Base-by-base conservation (phyloP, 2,797 vertebrate genomes). In the Dendrocincla fuliginosa region DNA sequence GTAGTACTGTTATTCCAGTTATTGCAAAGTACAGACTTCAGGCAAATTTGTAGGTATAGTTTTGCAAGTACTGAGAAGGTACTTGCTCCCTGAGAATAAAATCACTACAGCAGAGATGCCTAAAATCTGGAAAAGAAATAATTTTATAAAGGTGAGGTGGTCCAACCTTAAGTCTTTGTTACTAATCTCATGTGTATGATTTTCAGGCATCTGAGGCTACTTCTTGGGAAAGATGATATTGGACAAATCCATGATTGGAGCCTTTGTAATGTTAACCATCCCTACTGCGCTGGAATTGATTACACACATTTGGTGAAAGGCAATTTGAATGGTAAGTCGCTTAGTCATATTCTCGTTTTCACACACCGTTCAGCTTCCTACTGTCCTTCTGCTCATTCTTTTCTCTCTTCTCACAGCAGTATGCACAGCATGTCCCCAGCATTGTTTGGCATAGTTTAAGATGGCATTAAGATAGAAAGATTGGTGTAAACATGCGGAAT, bases 291-390 rank as follows among this genome's bases (percentile, higher is more conserved):
- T 94, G 86, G 96, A 97, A 97, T 96, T 97, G 97, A 96, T 98
- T 97, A 93, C 83, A 93, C 85, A 60, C 59, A 35, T 97, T 97
- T 97, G 84, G 65, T 94, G 85, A 97, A 97, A 96, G 94, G 90
- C 97, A 95, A 94, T 95, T 97, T 96, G 93, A 98, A 97, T 83
- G 81, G 89, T 89, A 95, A 97, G 93, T 97, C 97, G 97, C 95
- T 98, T 97, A 97, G 96, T 69, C 90, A 96, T 92, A 55, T 89
- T 96, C 95, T 96, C 56, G 3, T 98, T 98, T 98, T 97, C 97
- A 97, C 96, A 97, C 96, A 94, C 80, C 44, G 13, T 96, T 95
- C 93, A 87, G 85, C 81, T 87, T 97, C 96, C 97, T 97, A 93
- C 97, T 96, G 93, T 96, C 97, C 92, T 96, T 89, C 71, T 64